Evolutionary conservation across 2,888 invertebrate species (phyloP).

Genomic region (Neocrepidodera transversa): DNA sequence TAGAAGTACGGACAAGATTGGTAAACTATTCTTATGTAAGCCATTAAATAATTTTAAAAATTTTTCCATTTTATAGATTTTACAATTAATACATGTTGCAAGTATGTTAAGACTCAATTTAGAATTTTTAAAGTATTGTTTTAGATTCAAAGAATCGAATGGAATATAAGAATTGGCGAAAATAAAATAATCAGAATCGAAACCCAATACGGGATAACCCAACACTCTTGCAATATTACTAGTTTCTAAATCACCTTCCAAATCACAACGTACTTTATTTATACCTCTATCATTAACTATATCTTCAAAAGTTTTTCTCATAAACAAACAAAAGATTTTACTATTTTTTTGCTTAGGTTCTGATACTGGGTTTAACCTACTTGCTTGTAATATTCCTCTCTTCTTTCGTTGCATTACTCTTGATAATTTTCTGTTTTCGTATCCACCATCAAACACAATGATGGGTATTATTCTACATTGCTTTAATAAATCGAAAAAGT

Average conservation of each 20-base stretch:
- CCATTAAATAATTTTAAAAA: conserved; percentile 72
- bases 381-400: conserved; percentile 48
- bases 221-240: conserved; percentile 77
- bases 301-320: conserved; percentile 77
- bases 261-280: conserved; percentile 75
- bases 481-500: conserved; percentile 73
- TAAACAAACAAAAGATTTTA: conserved; percentile 68
- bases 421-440: conserved; percentile 58
- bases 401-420: conserved; percentile 49
- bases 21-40: conserved; percentile 68
- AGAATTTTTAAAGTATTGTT: conserved; percentile 53
- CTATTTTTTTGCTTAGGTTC: conserved; percentile 64
- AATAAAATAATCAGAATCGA: conserved; percentile 65
- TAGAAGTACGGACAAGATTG: conserved; percentile 80
- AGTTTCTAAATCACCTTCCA: conserved; percentile 90
- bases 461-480: conserved; percentile 76
- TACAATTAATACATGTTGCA: conserved; percentile 67
- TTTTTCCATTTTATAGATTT: conserved; percentile 75
- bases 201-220: conserved; percentile 19
- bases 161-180: conserved; percentile 86
- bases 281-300: conserved; percentile 71
- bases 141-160: conserved; percentile 72
- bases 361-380: conserved; percentile 64
- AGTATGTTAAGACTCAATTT: conserved; percentile 31
- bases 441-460: conserved; percentile 79